Conservation (phyloP, 1,140 invertebrate species). For the Zaprionus gabonicus region DNA sequence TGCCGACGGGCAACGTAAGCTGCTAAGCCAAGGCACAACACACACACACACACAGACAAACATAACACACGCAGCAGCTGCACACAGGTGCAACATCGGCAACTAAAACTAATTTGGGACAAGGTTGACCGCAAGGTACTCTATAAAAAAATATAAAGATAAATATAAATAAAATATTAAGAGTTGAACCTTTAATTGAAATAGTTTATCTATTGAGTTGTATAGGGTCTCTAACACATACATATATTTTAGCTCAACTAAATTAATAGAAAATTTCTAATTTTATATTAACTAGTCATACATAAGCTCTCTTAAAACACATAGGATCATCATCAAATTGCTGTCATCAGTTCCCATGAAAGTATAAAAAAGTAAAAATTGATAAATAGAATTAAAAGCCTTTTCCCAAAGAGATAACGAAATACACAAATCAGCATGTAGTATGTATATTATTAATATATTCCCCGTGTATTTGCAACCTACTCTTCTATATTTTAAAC, state of each 20-base stretch:
- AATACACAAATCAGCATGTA: too few relatives aligned
- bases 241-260: too few relatives aligned
- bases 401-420: too few relatives aligned
- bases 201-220: too few relatives aligned
- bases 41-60: slow-evolving; percentile 11
- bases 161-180: too few relatives aligned
- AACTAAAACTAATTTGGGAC: background rate
- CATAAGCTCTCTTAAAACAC: background rate
- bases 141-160: background rate
- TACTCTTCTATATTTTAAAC: background rate
- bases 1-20: slow-evolving; percentile 67
- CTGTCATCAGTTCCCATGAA: background rate
- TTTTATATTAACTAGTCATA: too few relatives aligned
- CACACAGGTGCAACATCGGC: slow-evolving; percentile 56
- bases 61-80: background rate
- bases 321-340: too few relatives aligned
- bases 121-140: background rate
- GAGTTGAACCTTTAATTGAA: too few relatives aligned
- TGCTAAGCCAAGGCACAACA: slow-evolving; percentile 40
- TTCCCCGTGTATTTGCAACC: background rate
- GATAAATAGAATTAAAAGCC: background rate
- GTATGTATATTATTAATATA: background rate
- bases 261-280: too few relatives aligned
- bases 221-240: too few relatives aligned
- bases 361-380: background rate